Evolutionary conservation across 2,888 invertebrate genomes (phyloP).

Genomic region (Ectemnius cavifrons): DNA sequence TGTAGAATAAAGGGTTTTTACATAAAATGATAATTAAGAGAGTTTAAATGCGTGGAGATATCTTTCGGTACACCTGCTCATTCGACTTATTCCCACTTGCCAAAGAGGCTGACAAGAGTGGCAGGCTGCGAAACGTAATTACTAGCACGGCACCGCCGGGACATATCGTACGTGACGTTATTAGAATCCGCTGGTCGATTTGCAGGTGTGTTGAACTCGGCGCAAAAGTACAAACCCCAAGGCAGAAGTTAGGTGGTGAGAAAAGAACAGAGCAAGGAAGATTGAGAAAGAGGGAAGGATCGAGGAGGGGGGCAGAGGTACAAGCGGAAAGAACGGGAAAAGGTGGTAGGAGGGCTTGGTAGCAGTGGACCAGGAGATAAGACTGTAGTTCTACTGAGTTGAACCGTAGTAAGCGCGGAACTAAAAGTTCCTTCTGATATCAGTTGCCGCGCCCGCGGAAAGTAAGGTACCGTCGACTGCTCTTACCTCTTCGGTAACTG

Average conservation of each 20-base stretch:
- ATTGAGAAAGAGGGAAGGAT: background rate
- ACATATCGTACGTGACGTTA: slow-evolving; percentile 45
- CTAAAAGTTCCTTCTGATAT: slow-evolving; percentile 69
- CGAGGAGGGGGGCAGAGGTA: background rate
- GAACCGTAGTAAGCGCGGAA: slow-evolving; percentile 64
- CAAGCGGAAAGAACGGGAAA: slow-evolving; percentile 13
- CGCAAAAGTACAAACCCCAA: slow-evolving; percentile 30
- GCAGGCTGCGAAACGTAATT: slow-evolving; percentile 33
- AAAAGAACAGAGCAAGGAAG: background rate
- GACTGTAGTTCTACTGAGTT: slow-evolving; percentile 59
- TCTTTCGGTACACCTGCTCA: no score
- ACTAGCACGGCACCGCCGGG: slow-evolving; percentile 10
- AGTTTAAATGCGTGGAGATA: no score
- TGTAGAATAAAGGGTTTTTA: no score
- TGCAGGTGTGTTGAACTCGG: slow-evolving; percentile 22
- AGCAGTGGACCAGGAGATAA: slow-evolving; percentile 59
- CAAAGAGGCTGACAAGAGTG: no score
- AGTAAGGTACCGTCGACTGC: slow-evolving; percentile 51
- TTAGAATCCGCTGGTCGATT: slow-evolving; percentile 45
- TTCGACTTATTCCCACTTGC: no score
- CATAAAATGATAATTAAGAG: no score
- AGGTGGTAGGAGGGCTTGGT: slow-evolving; percentile 29
- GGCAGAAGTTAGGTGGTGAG: slow-evolving; percentile 16
- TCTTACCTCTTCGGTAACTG: slow-evolving; percentile 56
- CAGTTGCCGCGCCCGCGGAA: slow-evolving; percentile 58